Conservation (phyloP, 2,888 invertebrate genomes). For the Andrena marginata region DNA sequence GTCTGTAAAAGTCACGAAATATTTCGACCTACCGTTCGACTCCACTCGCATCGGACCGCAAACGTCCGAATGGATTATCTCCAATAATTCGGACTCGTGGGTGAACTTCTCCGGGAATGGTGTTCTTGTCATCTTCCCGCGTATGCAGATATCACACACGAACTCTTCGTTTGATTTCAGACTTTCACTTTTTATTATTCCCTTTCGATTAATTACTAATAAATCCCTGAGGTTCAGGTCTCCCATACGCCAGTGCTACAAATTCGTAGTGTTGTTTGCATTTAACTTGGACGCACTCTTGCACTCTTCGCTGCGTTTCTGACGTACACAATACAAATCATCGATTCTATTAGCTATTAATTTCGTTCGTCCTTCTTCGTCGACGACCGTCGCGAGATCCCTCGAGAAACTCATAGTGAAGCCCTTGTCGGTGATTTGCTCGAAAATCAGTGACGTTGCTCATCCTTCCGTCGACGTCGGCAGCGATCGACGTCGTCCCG, state of each 20-base stretch:
- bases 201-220: not conserved
- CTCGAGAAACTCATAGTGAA: not conserved
- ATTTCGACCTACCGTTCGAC: too few relatives aligned
- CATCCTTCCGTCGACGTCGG: not conserved
- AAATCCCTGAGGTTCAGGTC: slow-evolving; percentile 20
- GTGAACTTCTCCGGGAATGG: slow-evolving; percentile 15
- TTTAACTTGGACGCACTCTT: not conserved
- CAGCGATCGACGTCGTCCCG: not conserved
- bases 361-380: not conserved
- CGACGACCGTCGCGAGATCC: not conserved
- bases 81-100: not conserved
- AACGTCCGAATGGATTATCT: slow-evolving; percentile 23
- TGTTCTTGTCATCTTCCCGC: slow-evolving; percentile 22
- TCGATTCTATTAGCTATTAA: not conserved
- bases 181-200: not conserved
- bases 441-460: not conserved
- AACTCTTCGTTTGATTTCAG: not conserved
- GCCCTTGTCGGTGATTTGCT: not conserved
- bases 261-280: not conserved
- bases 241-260: not conserved
- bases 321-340: not conserved
- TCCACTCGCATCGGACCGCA: slow-evolving; percentile 22
- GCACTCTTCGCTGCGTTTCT: not conserved
- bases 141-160: slow-evolving; percentile 8
- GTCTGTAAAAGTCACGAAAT: too few relatives aligned